These are phyloP conservation scores for Pheosia tremula DNA, from an alignment of 2,888 invertebrate species.

Conservation along the genomic window DNA sequence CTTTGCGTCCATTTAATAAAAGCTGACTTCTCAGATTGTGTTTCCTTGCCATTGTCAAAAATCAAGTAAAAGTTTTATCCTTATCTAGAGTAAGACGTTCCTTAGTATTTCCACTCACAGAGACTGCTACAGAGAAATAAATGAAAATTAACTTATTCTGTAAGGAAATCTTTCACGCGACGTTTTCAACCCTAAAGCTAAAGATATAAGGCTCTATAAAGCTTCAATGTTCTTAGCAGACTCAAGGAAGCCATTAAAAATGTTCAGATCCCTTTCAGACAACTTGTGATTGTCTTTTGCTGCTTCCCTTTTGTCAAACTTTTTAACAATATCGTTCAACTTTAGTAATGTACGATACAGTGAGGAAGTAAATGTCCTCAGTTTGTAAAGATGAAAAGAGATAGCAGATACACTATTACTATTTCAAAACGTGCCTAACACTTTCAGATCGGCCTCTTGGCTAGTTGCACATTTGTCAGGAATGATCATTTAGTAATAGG, in stretches of 20 bases:
- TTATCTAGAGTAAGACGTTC: not conserved
- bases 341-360: not conserved
- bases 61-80: constrained; percentile 2
- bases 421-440: no score
- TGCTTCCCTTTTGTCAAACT: not conserved
- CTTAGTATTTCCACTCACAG: constrained; percentile 1
- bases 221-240: not conserved
- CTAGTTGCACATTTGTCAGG: no score
- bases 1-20: no score
- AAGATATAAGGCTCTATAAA: not conserved
- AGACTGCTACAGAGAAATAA: not conserved
- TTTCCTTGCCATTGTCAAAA: not conserved
- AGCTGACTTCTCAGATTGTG: not conserved
- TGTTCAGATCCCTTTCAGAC: not conserved
- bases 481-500: no score
- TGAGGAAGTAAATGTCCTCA: not conserved
- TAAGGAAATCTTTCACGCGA: not conserved
- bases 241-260: constrained; percentile 3
- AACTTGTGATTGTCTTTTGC: not conserved
- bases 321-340: constrained; percentile 5
- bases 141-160: constrained; percentile 4
- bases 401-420: no score
- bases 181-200: not conserved
- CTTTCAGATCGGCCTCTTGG: no score
- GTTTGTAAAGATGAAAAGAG: no score